A percentile compares a stretch with the other conserved stretches of the same genome.
phyloP scores from a whole-genome alignment of 2,888 invertebrate species.

The Calameuta idolon region DNA sequence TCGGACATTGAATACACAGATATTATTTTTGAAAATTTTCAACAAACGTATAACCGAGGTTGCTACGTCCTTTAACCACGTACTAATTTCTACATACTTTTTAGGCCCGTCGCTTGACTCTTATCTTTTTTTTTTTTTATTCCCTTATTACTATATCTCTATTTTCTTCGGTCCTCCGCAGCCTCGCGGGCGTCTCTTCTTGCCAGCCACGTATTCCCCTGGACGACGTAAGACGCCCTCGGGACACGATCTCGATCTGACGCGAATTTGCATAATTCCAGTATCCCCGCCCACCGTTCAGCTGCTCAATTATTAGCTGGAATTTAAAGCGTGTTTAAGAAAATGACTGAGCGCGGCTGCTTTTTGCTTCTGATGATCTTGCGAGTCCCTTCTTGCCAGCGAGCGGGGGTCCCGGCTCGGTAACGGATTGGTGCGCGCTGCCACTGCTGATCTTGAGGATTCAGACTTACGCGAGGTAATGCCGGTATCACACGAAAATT shows the following conservation, averaged over 20 bases:
- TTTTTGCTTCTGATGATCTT: constrained; percentile 43
- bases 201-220: constrained; percentile 26
- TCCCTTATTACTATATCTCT: constrained; percentile 8
- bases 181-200: constrained; percentile 11
- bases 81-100: not conserved
- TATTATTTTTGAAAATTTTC: not conserved
- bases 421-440: not conserved
- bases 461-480: not conserved
- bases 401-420: not conserved
- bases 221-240: constrained; percentile 53
- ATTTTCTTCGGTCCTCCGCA: not conserved
- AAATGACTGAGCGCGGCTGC: constrained; percentile 53
- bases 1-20: not conserved
- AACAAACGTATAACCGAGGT: not conserved
- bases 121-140: constrained; percentile 6
- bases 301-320: constrained; percentile 64
- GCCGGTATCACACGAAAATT: not conserved
- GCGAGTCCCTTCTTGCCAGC: constrained; percentile 3
- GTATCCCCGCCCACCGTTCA: constrained; percentile 62
- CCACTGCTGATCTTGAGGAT: not conserved
- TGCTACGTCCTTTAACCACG: not conserved
- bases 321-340: constrained; percentile 66
- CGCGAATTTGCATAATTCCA: constrained; percentile 65
- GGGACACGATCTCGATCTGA: constrained; percentile 63
- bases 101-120: not conserved